These are phyloP conservation scores for Acanthococcus lagerstroemiae DNA, from an alignment of 2,888 invertebrate genomes.

Conservation along the genomic window DNA sequence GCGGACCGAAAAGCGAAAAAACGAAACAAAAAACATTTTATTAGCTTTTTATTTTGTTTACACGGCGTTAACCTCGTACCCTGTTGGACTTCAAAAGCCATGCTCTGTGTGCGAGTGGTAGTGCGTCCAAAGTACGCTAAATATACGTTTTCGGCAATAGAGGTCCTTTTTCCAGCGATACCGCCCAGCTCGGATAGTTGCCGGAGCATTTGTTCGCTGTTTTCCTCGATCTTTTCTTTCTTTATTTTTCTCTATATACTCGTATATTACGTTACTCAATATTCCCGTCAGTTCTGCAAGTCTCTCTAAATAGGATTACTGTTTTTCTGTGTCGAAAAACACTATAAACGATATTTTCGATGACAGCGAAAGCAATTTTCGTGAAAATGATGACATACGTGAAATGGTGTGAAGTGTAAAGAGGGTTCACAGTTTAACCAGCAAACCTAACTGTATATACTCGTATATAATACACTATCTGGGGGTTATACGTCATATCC, in stretches of 20 bases:
- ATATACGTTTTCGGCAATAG: too few relatives aligned
- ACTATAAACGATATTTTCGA: slow-evolving; percentile 26
- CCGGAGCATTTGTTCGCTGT: too few relatives aligned
- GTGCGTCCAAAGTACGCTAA: too few relatives aligned
- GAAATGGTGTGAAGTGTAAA: neutral
- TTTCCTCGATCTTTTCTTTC: too few relatives aligned
- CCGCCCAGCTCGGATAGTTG: too few relatives aligned
- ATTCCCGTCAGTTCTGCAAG: neutral
- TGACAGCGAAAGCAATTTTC: slow-evolving; percentile 28
- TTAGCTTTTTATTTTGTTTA: neutral
- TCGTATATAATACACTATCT: too few relatives aligned
- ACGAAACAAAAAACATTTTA: neutral
- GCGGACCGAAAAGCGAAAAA: neutral
- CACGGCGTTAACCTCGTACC: neutral
- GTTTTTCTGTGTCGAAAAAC: slow-evolving; percentile 10
- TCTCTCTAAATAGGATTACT: neutral
- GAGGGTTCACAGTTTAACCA: neutral
- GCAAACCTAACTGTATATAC: neutral
- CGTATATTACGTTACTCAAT: neutral
- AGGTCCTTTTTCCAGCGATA: too few relatives aligned
- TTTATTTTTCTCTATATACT: too few relatives aligned
- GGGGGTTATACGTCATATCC: slow-evolving; percentile 18
- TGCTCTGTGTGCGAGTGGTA: too few relatives aligned
- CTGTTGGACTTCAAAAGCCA: too few relatives aligned
- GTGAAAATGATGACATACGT: slow-evolving; percentile 27